Evolutionary conservation across 2,888 invertebrate species (phyloP).

Genomic region (Chrysotoxum bicinctum): DNA sequence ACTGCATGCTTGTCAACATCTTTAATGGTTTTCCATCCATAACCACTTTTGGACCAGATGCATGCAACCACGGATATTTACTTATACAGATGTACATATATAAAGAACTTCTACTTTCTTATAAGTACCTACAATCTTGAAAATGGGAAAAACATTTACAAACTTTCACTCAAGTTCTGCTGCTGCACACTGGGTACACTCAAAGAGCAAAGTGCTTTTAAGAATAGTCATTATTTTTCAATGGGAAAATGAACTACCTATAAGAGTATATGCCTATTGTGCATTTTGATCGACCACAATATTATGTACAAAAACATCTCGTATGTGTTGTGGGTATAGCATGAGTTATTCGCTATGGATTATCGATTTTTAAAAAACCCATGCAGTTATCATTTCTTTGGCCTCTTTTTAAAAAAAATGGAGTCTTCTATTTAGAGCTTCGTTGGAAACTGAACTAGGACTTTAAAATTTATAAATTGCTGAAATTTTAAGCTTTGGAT

Average conservation of each 20-base stretch:
- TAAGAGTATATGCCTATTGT: neutral
- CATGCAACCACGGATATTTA: neutral
- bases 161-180: constrained; percentile 28
- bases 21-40: constrained; percentile 23
- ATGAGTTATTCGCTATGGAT: neutral
- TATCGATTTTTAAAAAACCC: neutral
- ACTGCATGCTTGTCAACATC: constrained; percentile 13
- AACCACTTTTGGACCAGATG: constrained; percentile 22
- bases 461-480: no score
- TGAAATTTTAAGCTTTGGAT: no score
- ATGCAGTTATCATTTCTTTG: no score
- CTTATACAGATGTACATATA: neutral
- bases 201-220: constrained; percentile 25
- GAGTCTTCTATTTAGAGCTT: no score
- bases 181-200: neutral
- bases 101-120: neutral
- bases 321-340: neutral
- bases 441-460: no score
- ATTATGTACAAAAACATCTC: no score
- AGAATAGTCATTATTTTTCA: constrained; percentile 32
- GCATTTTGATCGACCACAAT: neutral
- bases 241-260: neutral
- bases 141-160: constrained; percentile 50
- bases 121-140: constrained; percentile 1
- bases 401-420: no score